phyloP scores from a whole-genome alignment of 1,140 invertebrate species.

The roundworm (Caenorhabditis elegans) region WBcel235 BX284605.5:448001-448500 shows the following conservation, averaged over 20 bases:
- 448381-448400: not conserved
- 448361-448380: not conserved
- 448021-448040: not conserved
- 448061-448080: not conserved
- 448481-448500: not conserved
- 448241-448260: not conserved
- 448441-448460: not conserved
- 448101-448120: not conserved
- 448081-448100: not conserved
- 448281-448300: not conserved
- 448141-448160: not conserved
- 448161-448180: no score
- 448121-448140: not conserved
- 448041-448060: not conserved
- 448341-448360: not conserved
- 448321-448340: not conserved
- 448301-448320: not conserved
- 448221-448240: not conserved
- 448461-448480: not conserved
- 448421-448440: no score
- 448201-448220: no score
- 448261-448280: not conserved
- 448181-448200: no score
- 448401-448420: no score
- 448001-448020: not conserved